These are phyloP conservation scores for Synchiropus splendidus DNA, from an alignment of 2,113 vertebrate genomes.

Conservation along the genomic window DNA sequence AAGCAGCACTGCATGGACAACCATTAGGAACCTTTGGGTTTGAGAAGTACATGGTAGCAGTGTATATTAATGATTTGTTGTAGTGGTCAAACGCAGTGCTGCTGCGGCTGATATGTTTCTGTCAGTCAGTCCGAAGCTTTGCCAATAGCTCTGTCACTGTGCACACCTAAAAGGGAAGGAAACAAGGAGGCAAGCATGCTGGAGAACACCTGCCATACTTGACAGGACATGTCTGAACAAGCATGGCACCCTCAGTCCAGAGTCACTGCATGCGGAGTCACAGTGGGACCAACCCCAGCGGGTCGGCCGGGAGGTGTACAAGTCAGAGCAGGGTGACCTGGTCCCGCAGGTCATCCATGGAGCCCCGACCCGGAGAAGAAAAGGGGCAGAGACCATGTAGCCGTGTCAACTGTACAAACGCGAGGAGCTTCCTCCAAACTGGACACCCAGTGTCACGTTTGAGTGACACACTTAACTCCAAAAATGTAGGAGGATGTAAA, in stretches of 20 bases:
- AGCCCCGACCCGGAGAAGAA: slow-evolving; percentile 48
- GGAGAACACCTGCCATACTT: slow-evolving; percentile 66
- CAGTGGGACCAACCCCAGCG: slow-evolving; percentile 51
- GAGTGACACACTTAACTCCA: slow-evolving; percentile 58
- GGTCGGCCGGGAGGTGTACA: slow-evolving; percentile 47
- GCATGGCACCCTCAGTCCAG: slow-evolving; percentile 68
- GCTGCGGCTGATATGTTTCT: slow-evolving; percentile 51
- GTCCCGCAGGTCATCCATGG: slow-evolving; percentile 52
- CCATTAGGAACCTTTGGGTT: slow-evolving; percentile 1
- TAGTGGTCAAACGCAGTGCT: slow-evolving; percentile 16
- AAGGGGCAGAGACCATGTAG: slow-evolving; percentile 60
- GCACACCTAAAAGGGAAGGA: slow-evolving; percentile 54
- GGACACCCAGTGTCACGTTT: slow-evolving; percentile 56
- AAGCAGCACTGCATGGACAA: slow-evolving; percentile 23
- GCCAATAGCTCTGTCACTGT: slow-evolving; percentile 39
- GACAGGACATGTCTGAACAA: slow-evolving; percentile 62
- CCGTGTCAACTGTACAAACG: slow-evolving; percentile 63
- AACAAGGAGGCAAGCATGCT: slow-evolving; percentile 61
- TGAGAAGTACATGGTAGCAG: not conserved
- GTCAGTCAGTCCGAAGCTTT: slow-evolving; percentile 43
- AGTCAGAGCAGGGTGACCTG: slow-evolving; percentile 54
- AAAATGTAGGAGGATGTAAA: slow-evolving; percentile 33
- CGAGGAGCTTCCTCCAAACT: slow-evolving; percentile 40
- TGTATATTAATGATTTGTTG: not conserved
- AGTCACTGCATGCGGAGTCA: slow-evolving; percentile 71